phyloP scores from a whole-genome alignment of 2,113 vertebrate species.

The Cathartes aura region DNA sequence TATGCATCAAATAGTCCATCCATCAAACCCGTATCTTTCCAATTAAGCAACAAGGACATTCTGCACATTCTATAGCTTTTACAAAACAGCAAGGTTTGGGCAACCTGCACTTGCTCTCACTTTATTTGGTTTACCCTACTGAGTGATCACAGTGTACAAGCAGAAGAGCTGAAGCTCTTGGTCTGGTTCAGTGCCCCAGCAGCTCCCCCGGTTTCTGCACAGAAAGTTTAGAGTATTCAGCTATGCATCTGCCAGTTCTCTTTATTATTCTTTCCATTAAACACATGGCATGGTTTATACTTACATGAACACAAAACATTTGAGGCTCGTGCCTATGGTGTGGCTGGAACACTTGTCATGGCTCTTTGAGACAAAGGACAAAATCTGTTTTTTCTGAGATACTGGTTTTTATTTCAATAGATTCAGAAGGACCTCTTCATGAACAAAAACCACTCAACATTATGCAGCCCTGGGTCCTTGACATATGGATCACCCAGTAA shows the following conservation, averaged over 20 bases:
- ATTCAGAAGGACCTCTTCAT: not conserved
- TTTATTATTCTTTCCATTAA: not conserved
- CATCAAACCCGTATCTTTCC: not conserved
- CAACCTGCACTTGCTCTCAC: not conserved
- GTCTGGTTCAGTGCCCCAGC: not conserved
- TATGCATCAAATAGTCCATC: not conserved
- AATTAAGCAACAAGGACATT: not conserved
- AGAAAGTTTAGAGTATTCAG: not conserved
- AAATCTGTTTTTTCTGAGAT: not conserved
- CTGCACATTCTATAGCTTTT: not conserved
- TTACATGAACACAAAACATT: not conserved
- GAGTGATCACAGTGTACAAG: not conserved
- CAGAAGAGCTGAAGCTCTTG: not conserved
- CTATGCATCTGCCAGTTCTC: not conserved
- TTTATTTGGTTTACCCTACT: not conserved
- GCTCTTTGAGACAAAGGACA: not conserved
- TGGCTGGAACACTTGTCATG: not conserved
- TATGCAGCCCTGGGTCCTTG: not conserved
- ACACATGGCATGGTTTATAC: not conserved
- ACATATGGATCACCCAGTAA: not conserved
- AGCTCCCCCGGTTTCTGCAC: not conserved
- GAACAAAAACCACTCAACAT: not conserved
- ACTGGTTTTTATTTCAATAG: not conserved
- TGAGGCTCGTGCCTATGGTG: not conserved
- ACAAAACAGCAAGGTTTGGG: not conserved